phyloP scores from a whole-genome alignment of 2,888 invertebrate genomes.

The Masnerella sp. region DNA sequence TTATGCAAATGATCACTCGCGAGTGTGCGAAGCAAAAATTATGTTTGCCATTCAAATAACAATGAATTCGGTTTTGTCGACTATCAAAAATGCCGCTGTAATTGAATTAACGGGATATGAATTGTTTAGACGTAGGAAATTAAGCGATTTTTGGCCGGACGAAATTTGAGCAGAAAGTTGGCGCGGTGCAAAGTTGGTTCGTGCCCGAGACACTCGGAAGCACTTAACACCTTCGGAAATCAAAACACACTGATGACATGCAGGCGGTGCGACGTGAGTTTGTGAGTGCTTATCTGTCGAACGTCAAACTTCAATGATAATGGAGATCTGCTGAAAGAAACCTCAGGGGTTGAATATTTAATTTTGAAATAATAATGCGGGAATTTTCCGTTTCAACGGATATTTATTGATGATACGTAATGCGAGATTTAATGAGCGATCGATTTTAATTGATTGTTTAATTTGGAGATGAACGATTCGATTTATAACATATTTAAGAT shows the following conservation, averaged over 20 bases:
- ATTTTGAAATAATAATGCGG: not conserved
- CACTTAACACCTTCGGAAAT: conserved; percentile 41
- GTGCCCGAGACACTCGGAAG: conserved; percentile 28
- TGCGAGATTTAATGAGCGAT: too few species aligned
- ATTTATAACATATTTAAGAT: too few species aligned
- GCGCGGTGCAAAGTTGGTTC: not conserved
- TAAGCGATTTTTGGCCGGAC: too few species aligned
- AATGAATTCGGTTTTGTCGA: conserved; percentile 8
- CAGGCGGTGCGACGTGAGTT: conserved; percentile 10
- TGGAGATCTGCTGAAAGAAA: conserved; percentile 11
- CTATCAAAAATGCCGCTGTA: conserved; percentile 1
- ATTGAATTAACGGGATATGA: too few species aligned
- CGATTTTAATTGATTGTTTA: too few species aligned
- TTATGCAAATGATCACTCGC: conserved; percentile 29
- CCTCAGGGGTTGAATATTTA: conserved; percentile 7
- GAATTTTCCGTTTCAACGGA: too few species aligned
- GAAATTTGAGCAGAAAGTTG: too few species aligned
- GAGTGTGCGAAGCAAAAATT: not conserved
- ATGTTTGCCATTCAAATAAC: conserved; percentile 19
- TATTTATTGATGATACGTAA: too few species aligned
- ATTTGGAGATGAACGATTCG: too few species aligned
- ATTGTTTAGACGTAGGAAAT: too few species aligned
- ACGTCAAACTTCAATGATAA: conserved; percentile 38
- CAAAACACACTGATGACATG: conserved; percentile 49
- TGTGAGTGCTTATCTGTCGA: conserved; percentile 34